Conservation (phyloP, 2,888 invertebrate genomes). For the Chymomyza fuscimana region DNA sequence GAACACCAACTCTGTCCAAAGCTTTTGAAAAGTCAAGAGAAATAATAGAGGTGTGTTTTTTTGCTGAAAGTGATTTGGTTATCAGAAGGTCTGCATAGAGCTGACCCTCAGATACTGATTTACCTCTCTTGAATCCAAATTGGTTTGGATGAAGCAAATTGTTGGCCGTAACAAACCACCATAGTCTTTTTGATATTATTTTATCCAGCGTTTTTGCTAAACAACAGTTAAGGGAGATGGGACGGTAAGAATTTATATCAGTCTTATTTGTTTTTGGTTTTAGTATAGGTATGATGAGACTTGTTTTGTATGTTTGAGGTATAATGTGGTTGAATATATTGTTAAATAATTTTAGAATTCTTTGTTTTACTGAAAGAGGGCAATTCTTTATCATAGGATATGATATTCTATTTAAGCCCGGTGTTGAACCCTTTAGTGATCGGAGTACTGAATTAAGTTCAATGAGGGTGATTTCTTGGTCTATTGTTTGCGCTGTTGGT, state of each 20-base stretch:
- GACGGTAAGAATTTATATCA: conserved; percentile 28
- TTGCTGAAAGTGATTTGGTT: no score
- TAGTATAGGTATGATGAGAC: conserved; percentile 9
- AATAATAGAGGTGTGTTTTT: conserved; percentile 11
- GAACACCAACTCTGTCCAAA: neutral
- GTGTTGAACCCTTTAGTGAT: no score
- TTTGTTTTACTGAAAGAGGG: no score
- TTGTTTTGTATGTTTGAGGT: conserved; percentile 28
- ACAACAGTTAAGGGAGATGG: conserved; percentile 29
- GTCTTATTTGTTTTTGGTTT: conserved; percentile 33
- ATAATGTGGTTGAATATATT: conserved; percentile 6
- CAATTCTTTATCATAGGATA: no score
- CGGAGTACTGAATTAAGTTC: no score
- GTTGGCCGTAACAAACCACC: conserved; percentile 18
- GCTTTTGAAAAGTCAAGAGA: conserved; percentile 16
- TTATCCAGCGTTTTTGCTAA: conserved; percentile 22
- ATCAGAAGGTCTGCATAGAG: conserved; percentile 3
- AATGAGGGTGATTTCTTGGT: no score
- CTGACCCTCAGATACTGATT: conserved; percentile 26
- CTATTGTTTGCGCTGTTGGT: no score
- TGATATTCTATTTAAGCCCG: no score
- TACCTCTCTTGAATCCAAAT: conserved; percentile 22
- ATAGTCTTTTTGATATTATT: conserved; percentile 25
- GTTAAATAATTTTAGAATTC: no score
- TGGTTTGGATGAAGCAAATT: conserved; percentile 22